Conservation (phyloP, 2,888 invertebrate species). For the Cheilosia scutellata region DNA sequence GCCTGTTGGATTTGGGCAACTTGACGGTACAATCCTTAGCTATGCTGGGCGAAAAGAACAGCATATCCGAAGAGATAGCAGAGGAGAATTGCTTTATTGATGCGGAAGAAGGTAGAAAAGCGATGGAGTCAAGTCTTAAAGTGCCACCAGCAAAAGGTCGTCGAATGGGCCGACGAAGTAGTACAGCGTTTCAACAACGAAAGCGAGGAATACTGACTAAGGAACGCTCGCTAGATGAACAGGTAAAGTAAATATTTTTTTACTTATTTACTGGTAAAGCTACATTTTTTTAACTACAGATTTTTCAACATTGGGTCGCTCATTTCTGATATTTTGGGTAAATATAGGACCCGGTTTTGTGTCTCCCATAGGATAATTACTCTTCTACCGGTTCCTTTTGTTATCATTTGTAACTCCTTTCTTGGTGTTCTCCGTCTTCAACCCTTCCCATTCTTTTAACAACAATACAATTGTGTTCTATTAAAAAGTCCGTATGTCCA, state of each 20-base stretch:
- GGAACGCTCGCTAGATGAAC: constrained; percentile 84
- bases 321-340: constrained; percentile 56
- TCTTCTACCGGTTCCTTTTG: background rate
- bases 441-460: background rate
- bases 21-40: constrained; percentile 64
- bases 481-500: too few relatives aligned
- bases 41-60: constrained; percentile 85
- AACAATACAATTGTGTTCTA: background rate
- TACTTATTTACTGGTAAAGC: background rate
- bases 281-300: background rate
- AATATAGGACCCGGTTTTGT: constrained; percentile 26
- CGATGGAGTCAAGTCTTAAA: constrained; percentile 78
- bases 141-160: constrained; percentile 79
- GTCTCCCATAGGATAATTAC: background rate
- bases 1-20: constrained; percentile 84
- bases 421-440: background rate
- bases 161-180: constrained; percentile 81
- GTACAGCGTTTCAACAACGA: constrained; percentile 81
- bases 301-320: constrained; percentile 47
- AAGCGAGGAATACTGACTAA: constrained; percentile 83
- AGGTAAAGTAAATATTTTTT: constrained; percentile 65
- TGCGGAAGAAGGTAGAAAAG: constrained; percentile 39
- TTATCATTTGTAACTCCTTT: background rate
- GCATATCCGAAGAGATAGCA: constrained; percentile 86
- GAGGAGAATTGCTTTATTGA: constrained; percentile 85